These are phyloP conservation scores for Buathra laborator DNA, from an alignment of 2,888 invertebrate genomes.

Conservation along the genomic window DNA sequence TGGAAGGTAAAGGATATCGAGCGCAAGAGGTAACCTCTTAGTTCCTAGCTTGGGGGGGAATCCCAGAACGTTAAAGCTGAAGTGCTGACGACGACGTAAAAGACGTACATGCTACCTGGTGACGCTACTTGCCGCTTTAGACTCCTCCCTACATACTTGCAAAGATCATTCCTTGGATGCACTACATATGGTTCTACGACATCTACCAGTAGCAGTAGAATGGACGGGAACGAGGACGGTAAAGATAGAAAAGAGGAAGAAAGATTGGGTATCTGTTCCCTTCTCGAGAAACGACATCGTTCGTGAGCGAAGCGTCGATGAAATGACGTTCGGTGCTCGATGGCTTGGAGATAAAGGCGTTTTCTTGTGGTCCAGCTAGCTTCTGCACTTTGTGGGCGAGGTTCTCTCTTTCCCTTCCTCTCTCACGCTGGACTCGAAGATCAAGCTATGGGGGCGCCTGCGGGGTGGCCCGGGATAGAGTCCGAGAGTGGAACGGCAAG, in stretches of 20 bases:
- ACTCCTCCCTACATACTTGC: constrained; percentile 43
- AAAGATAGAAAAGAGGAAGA: constrained; percentile 17
- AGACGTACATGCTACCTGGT: constrained; percentile 21
- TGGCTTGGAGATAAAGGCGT: constrained; percentile 71
- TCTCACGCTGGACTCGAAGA: constrained; percentile 51
- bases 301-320: constrained; percentile 51
- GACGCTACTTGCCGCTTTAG: not conserved
- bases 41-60: constrained; percentile 45
- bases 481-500: constrained; percentile 42
- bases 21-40: not conserved
- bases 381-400: constrained; percentile 42
- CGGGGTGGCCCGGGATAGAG: constrained; percentile 37
- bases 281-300: constrained; percentile 51
- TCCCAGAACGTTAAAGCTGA: constrained; percentile 60
- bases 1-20: constrained; percentile 15
- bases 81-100: constrained; percentile 69
- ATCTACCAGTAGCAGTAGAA: constrained; percentile 22
- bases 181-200: constrained; percentile 3
- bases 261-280: constrained; percentile 33
- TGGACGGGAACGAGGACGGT: not conserved
- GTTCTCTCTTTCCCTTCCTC: constrained; percentile 28
- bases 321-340: constrained; percentile 72
- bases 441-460: constrained; percentile 22
- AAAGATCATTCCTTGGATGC: constrained; percentile 15
- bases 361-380: constrained; percentile 69